Evolutionary conservation across 1,140 invertebrate genomes (phyloP).

Genomic region (Maconellicoccus hirsutus): DNA sequence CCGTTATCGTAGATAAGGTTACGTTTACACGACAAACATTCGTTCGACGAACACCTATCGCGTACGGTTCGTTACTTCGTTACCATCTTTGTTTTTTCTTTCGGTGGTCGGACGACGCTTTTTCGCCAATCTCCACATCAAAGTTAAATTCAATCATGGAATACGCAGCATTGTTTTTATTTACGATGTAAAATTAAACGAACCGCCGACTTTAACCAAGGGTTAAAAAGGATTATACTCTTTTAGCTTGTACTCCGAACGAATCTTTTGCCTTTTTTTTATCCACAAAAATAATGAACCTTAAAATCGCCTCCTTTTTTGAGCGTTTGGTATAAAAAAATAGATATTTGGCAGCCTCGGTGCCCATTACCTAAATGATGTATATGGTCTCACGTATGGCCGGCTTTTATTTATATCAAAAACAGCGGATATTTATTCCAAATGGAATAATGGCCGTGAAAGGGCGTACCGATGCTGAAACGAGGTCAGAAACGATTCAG

Average conservation of each 20-base stretch:
- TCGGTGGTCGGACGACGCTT: background rate
- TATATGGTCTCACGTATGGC: background rate
- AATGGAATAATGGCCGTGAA: slow-evolving; percentile 3
- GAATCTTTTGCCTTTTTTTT: background rate
- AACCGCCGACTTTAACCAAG: slow-evolving; percentile 2
- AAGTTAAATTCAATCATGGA: background rate
- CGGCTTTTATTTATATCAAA: slow-evolving; percentile 9
- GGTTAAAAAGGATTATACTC: slow-evolving; percentile 9
- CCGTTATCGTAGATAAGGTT: background rate
- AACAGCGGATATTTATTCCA: background rate
- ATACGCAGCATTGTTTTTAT: background rate
- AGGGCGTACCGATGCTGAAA: background rate
- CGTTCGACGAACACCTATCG: background rate
- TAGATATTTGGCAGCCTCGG: background rate
- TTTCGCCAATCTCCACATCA: background rate
- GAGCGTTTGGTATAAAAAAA: too few relatives aligned
- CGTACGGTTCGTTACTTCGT: background rate
- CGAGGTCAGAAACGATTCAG: background rate
- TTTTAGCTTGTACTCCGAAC: background rate
- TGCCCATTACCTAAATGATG: background rate
- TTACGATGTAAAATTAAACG: background rate
- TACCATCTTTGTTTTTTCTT: background rate
- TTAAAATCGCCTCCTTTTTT: background rate
- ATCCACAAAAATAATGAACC: background rate
- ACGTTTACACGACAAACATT: background rate